Evolutionary conservation across 2,113 vertebrate species (phyloP).

Genomic region (Heptranchias perlo): DNA sequence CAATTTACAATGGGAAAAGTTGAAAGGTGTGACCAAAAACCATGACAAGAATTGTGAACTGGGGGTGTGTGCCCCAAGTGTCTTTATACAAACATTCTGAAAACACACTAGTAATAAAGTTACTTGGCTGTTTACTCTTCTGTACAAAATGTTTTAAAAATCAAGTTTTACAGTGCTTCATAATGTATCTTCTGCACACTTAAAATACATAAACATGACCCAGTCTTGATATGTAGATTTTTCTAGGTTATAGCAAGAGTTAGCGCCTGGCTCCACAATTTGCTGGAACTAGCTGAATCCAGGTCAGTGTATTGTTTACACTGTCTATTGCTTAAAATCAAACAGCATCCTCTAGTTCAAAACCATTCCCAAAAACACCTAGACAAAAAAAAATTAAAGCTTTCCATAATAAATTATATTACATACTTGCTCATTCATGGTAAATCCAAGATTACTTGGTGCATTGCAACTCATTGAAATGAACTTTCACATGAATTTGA

Average conservation of each 20-base stretch:
- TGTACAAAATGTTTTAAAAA: neutral
- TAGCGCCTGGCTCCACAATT: neutral
- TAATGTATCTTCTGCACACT: too few species aligned
- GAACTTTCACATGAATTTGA: neutral
- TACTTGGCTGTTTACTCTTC: neutral
- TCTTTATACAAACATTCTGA: neutral
- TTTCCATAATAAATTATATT: neutral
- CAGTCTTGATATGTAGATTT: neutral
- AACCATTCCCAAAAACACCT: neutral
- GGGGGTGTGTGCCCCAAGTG: neutral
- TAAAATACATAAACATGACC: too few species aligned
- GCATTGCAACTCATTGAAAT: neutral
- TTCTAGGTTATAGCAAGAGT: neutral
- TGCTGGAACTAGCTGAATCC: neutral
- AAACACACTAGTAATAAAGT: neutral
- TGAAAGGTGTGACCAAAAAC: neutral
- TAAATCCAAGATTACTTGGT: neutral
- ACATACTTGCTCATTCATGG: neutral
- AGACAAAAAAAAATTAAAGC: neutral
- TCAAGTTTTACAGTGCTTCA: neutral
- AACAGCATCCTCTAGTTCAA: neutral
- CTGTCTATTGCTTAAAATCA: neutral
- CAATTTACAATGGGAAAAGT: neutral
- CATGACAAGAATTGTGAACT: neutral
- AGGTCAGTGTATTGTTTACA: neutral